phyloP scores from a whole-genome alignment of 2,113 vertebrate species.

The Henicopernis longicauda region DNA sequence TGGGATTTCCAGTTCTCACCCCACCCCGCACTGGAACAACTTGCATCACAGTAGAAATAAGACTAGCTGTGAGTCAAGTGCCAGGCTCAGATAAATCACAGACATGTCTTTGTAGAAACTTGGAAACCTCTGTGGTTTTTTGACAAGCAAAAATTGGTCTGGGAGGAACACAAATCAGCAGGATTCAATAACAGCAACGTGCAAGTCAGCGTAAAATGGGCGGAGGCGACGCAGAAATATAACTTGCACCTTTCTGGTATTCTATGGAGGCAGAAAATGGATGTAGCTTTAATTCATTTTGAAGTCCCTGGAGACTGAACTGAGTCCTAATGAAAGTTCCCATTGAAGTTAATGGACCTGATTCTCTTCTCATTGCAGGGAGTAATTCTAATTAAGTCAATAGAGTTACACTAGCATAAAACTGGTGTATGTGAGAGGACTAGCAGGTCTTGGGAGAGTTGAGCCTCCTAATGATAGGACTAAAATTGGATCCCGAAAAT shows the following conservation, averaged over 20 bases:
- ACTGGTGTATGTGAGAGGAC: neutral
- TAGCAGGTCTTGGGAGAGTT: slow-evolving; percentile 40
- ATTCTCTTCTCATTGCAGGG: slow-evolving; percentile 48
- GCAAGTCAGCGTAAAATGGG: slow-evolving; percentile 20
- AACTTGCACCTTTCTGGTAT: neutral
- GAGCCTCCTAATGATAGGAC: slow-evolving; percentile 5
- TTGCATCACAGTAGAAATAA: neutral
- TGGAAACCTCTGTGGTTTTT: slow-evolving; percentile 44
- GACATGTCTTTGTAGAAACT: slow-evolving; percentile 22
- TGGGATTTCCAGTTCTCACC: slow-evolving; percentile 34
- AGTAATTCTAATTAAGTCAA: slow-evolving; percentile 57
- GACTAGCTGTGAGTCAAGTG: neutral
- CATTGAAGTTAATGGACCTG: slow-evolving; percentile 60
- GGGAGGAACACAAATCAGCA: slow-evolving; percentile 45
- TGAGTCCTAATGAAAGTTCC: slow-evolving; percentile 62
- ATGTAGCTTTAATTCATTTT: slow-evolving; percentile 19
- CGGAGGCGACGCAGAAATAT: neutral
- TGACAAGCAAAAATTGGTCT: slow-evolving; percentile 27
- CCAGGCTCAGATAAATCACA: slow-evolving; percentile 41
- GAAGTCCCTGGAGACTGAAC: slow-evolving; percentile 2
- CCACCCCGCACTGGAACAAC: neutral
- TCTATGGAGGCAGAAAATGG: neutral
- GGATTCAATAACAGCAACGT: slow-evolving; percentile 26
- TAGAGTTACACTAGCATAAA: slow-evolving; percentile 22
- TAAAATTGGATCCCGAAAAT: slow-evolving; percentile 30